Base-by-base conservation (phyloP, 2,797 vertebrate species). In the Alauda arvensis region DNA sequence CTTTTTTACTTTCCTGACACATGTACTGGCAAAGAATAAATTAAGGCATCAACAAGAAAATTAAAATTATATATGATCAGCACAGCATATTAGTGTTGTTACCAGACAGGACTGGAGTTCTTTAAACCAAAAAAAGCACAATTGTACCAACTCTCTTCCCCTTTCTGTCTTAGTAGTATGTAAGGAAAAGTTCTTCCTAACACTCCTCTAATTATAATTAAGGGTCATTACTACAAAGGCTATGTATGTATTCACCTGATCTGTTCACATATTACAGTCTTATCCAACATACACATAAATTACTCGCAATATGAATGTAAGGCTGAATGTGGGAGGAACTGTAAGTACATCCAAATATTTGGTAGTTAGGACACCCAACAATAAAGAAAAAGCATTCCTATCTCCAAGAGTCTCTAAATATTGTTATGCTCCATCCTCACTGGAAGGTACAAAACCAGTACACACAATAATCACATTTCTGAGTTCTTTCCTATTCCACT, bases 341-440 rank as follows among this genome's bases (percentile, higher is more conserved):
- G n/a, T 12, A 52, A 40, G 17, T 26, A 46, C 9, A 59, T 52
- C 53, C 28, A 43, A 31, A 75, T 24, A 8, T 59, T 63, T 45
- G 65, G 26, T 6, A 65, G 29, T 29, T 42, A 26, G 29, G 34
- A 29, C 15, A 68, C 4, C 5, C 25, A 81, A 45, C 2, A 60
- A 16, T 5, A 43, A n/a, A 48, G 37, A 62, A 45, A 59, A 80
- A 53, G 17, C 37, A 37, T 63, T 67, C 1, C 3, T 51, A 74
- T 60, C 33, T 18, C 26, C 31, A 53, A 48, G 25, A 51, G 2
- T 18, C 2, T 28, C 39, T 70, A 7, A 14, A 13, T 19, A 62
- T 31, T 37, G 6, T 25, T 40, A 63, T 0, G 0, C 14, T 68
- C 6, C 26, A n/a, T 25, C 39, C 48, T 15, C 51, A 53, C 23